Conservation (phyloP, 2,888 invertebrate genomes). For the Doris montereyensis region DNA sequence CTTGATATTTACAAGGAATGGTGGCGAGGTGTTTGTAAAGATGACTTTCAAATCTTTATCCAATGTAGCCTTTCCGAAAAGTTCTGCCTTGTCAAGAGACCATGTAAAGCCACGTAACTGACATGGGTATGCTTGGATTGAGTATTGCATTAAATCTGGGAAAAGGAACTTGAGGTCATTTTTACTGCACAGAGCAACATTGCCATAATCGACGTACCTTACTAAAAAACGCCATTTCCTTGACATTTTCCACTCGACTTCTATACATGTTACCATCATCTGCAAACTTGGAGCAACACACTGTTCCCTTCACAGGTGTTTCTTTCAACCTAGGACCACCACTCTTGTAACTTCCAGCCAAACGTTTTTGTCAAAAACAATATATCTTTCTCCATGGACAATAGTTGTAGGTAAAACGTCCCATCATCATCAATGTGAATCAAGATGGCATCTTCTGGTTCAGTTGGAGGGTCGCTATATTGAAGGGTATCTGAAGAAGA, state of each 20-base stretch:
- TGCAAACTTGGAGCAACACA: conserved; percentile 58
- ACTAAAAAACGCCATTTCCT: conserved; percentile 47
- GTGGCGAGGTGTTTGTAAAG: conserved; percentile 14
- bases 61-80: conserved; percentile 35
- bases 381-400: conserved; percentile 46
- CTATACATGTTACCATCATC: conserved; percentile 64
- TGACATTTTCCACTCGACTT: conserved; percentile 49
- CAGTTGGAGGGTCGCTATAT: conserved; percentile 26
- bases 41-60: conserved; percentile 41
- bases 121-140: conserved; percentile 44
- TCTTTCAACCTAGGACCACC: conserved; percentile 43
- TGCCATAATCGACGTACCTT: conserved; percentile 67
- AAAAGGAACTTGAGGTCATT: conserved; percentile 42
- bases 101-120: conserved; percentile 34
- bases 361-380: conserved; percentile 43
- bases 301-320: conserved; percentile 42
- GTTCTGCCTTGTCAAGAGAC: conserved; percentile 34
- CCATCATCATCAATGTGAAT: conserved; percentile 55
- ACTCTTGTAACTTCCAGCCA: conserved; percentile 46
- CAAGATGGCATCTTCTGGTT: conserved; percentile 24
- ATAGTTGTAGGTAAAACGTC: conserved; percentile 55
- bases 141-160: conserved; percentile 40
- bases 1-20: conserved; percentile 33
- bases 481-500: neutral
- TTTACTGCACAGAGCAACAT: conserved; percentile 49